phyloP scores from a whole-genome alignment of 2,113 vertebrate genomes.

The Notothenia coriiceps region DNA sequence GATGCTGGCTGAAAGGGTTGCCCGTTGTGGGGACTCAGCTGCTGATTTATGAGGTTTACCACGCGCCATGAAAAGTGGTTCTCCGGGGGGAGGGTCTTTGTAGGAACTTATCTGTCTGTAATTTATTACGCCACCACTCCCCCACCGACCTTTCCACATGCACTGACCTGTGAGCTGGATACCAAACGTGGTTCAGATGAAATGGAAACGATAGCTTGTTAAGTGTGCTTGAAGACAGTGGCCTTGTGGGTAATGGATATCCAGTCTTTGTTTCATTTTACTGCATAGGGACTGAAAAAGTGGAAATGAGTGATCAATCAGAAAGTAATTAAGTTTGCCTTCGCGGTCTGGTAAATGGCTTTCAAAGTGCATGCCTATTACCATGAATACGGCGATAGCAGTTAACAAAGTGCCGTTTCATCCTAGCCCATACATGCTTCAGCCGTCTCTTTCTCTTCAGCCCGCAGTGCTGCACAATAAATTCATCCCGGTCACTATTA shows the following conservation, averaged over 20 bases:
- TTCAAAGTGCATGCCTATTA: conserved; percentile 54
- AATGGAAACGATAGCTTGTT: conserved; percentile 29
- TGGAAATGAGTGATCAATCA: conserved; percentile 60
- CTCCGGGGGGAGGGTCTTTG: conserved; percentile 64
- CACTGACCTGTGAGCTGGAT: conserved; percentile 60
- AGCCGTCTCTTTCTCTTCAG: conserved; percentile 3
- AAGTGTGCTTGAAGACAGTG: neutral
- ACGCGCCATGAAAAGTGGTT: conserved; percentile 46
- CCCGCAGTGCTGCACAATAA: conserved; percentile 22
- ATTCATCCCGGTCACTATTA: conserved; percentile 42
- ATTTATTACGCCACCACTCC: conserved; percentile 78
- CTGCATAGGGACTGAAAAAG: conserved; percentile 24
- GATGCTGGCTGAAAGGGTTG: conserved; percentile 26
- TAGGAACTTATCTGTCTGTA: conserved; percentile 76
- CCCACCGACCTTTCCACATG: conserved; percentile 33
- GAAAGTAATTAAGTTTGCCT: conserved; percentile 63
- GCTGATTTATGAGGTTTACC: conserved; percentile 82
- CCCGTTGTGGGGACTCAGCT: conserved; percentile 17
- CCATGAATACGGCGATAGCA: conserved; percentile 37
- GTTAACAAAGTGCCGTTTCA: conserved; percentile 33
- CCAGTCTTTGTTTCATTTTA: conserved; percentile 35
- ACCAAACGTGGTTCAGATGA: conserved; percentile 41
- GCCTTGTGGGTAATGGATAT: conserved; percentile 39
- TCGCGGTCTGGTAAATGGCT: conserved; percentile 46
- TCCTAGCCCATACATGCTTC: conserved; percentile 12